Evolutionary conservation across 2,113 vertebrate genomes (phyloP), one percentile per base, ranked within the genome.

Genomic region (Danionella cerebrum): DNA sequence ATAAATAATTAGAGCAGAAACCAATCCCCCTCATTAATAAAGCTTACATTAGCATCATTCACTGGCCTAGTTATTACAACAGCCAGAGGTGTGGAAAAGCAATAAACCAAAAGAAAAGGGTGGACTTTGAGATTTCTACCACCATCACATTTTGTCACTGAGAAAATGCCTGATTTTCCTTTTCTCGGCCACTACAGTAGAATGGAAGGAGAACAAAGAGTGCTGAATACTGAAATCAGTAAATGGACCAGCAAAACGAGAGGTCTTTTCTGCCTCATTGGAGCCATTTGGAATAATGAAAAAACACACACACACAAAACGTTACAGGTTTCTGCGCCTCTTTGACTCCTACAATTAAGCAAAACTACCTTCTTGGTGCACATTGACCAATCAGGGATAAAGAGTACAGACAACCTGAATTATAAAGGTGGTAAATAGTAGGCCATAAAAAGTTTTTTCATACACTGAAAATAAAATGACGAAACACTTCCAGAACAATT

Each of bases 1-100:
- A 60, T 77, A 76, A 81, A 77, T 78, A 79, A 81, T 77, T 73
- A 71, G 77, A 71, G 77, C 75, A 71, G 72, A 81, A 81, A 69
- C 63, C 38, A 31, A 75, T 71, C 31, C 33, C 48, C 35, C 53
- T 77, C 69, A 72, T 76, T 76, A 76, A 80, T 80, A 74, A 71
- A 52, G 67, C 55, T 57, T 66, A 59, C 71, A 55, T 45, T 69
- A 64, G 59, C 65, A 73, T 69, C 51, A 54, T 33, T 62, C 74
- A 77, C 47, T 69, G 58, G 65, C 75, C 70, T 67, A 71, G 65
- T 72, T 72, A 67, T 64, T 67, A 38, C 10, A 35, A 50, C 55
- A 66, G 54, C 54, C 57, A 66, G 42, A 62, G 70, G 38, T 60
- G 16, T 18, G 48, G 9, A 36, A 10, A 25, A 14, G 50, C 47